Evolutionary conservation across 2,113 vertebrate genomes (phyloP).

Genomic region (Microtus oregoni): DNA sequence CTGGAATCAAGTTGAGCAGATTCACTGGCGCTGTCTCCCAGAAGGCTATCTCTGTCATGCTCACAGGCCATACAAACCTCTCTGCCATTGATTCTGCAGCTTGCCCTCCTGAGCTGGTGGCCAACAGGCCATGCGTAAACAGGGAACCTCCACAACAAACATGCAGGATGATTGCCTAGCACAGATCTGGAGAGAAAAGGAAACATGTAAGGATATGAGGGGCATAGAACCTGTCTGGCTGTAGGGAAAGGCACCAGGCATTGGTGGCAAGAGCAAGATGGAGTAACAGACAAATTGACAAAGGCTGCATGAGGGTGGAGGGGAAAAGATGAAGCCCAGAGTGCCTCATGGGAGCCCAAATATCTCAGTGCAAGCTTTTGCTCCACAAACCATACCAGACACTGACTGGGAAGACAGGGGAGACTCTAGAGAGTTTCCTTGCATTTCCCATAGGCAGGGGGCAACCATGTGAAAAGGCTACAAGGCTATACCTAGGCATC

Average conservation of each 20-base stretch:
- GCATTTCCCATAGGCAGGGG: not conserved
- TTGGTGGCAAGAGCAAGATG: not conserved
- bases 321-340: not conserved
- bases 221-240: fast-evolving
- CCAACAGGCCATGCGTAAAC: not conserved
- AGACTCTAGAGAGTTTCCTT: not conserved
- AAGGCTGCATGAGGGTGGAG: not conserved
- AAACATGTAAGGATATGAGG: not conserved
- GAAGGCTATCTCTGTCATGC: not conserved
- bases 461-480: not conserved
- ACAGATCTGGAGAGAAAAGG: not conserved
- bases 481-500: not conserved
- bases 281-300: fast-evolving
- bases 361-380: not conserved
- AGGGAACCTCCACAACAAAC: not conserved
- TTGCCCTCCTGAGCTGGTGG: not conserved
- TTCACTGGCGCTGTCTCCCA: not conserved
- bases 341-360: not conserved
- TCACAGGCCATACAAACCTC: not conserved
- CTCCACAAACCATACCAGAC: not conserved
- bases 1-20: not conserved
- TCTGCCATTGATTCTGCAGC: not conserved
- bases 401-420: not conserved
- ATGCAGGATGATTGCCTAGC: too few species aligned
- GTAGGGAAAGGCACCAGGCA: not conserved